Evolutionary conservation across 2,797 vertebrate genomes (phyloP), one percentile per base, ranked within the genome.

Genomic region (Xenentodon cancila): DNA sequence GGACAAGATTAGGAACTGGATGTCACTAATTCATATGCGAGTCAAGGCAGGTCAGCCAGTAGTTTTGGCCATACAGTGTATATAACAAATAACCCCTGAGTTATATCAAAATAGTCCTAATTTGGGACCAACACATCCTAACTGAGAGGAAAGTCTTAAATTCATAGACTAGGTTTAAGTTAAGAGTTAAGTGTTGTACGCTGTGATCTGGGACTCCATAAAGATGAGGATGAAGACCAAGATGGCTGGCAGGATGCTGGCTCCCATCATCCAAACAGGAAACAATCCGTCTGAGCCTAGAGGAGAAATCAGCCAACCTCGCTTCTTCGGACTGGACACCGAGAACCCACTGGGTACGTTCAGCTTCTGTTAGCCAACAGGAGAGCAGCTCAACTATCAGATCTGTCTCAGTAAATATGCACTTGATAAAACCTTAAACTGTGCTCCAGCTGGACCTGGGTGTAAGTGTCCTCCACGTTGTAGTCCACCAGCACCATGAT

Each of bases 171-270:
- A n/a, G n/a, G n/a, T n/a, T n/a, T n/a, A n/a, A n/a, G n/a, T n/a
- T n/a, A n/a, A n/a, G n/a, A n/a, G n/a, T n/a, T 25, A 25, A 25
- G 25, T 25, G 25, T 32, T 32, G 32, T 32, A 99, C 97, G 96
- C 96, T 58, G 97, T 99, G 90, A 99, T 99, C 88, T 99, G 97
- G 0, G 97, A 98, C 92, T 99, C 97, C 97, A 99, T 99, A 84
- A 99, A 99, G 89, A 99, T 98, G 64, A 99, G 97, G 77, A 99
- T 99, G 84, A 99, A 98, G 75, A 99, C 97, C 0, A 98, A 92
- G 55, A 98, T 8, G 8, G 97, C 97, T 0, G 97, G 97, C 53
- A 99, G 88, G 48, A 93, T 91, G 0, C 96, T 96, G 76, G 94
- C 97, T 1, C 96, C 94, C 96, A 99, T 99, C 97, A 99, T 98